Percentiles rank a stretch among this genome's conserved stretches.
phyloP scores from a whole-genome alignment of 2,888 invertebrate species.

The Lepas anatifera region DNA sequence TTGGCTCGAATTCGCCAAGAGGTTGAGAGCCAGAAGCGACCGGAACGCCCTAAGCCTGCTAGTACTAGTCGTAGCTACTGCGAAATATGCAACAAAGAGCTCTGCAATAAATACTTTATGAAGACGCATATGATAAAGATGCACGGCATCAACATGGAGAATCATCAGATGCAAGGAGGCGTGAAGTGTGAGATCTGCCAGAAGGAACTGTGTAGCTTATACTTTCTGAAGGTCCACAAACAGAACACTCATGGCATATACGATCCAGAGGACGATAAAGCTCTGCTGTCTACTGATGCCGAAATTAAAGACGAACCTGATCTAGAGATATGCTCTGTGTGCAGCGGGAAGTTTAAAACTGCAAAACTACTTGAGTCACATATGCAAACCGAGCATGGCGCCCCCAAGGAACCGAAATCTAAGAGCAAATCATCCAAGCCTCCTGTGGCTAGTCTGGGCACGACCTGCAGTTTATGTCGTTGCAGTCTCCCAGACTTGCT shows the following conservation, averaged over 20 bases:
- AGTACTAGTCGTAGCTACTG: conserved; percentile 58
- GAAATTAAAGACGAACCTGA: background rate
- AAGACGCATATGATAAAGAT: conserved; percentile 98
- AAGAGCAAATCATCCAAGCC: background rate
- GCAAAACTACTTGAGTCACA: background rate
- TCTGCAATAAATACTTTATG: conserved; percentile 99
- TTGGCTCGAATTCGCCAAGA: conserved; percentile 22
- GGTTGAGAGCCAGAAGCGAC: conserved; percentile 19
- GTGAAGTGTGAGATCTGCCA: conserved; percentile 96
- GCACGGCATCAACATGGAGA: conserved; percentile 90
- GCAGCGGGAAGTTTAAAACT: conserved; percentile 4
- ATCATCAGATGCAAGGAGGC: conserved; percentile 81
- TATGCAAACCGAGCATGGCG: background rate
- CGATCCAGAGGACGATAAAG: conserved; percentile 36
- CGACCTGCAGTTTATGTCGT: background rate
- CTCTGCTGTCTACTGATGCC: background rate
- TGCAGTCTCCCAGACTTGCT: background rate
- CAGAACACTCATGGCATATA: conserved; percentile 95
- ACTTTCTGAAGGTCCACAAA: conserved; percentile 92
- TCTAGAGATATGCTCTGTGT: background rate
- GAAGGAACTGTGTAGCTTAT: conserved; percentile 95
- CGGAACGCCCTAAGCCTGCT: conserved; percentile 25
- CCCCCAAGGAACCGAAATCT: background rate
- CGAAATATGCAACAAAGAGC: conserved; percentile 94
- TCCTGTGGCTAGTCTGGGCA: background rate